Percentiles rank a stretch among this genome's conserved stretches.
Evolutionary conservation across 2,888 invertebrate species (phyloP).

Genomic region (Poecilobothrus nobilitatus): DNA sequence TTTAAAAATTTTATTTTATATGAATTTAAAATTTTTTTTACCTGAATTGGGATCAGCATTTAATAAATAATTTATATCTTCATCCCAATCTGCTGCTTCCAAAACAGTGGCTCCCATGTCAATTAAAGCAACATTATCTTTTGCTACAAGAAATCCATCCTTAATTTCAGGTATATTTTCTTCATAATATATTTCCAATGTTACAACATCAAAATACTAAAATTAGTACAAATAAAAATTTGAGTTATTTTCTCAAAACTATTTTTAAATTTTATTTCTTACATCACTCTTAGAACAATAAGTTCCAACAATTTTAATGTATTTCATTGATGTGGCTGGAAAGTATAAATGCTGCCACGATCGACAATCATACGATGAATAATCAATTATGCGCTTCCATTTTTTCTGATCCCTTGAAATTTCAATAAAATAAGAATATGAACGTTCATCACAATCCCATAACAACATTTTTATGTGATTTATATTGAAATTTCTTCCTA

Average conservation of each 20-base stretch:
- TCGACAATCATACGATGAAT: conserved; percentile 84
- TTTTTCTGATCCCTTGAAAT: conserved; percentile 92
- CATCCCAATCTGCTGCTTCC: conserved; percentile 74
- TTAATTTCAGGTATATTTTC: conserved; percentile 64
- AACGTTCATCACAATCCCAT: conserved; percentile 88
- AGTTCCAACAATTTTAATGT: conserved; percentile 75
- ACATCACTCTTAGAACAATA: conserved; percentile 92
- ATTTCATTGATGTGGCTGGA: conserved; percentile 76
- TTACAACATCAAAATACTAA: conserved; percentile 80
- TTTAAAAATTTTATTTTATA: too few species aligned
- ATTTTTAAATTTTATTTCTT: conserved; percentile 17
- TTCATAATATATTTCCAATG: conserved; percentile 83
- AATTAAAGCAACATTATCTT: conserved; percentile 85
- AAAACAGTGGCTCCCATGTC: conserved; percentile 85
- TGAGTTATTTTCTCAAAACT: background rate
- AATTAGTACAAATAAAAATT: too few species aligned
- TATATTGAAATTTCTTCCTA: conserved; percentile 77
- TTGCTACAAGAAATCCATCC: conserved; percentile 70
- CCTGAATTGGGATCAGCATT: conserved; percentile 57
- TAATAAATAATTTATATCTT: conserved; percentile 86
- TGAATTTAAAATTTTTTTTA: background rate
- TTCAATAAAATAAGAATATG: conserved; percentile 49
- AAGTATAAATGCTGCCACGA: conserved; percentile 97
- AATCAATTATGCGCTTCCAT: conserved; percentile 90
- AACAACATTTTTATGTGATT: conserved; percentile 88